Percentiles rank a stretch among this genome's conserved stretches.
Evolutionary conservation across 2,888 invertebrate genomes (phyloP).

Genomic region (Zele albiditarsus): DNA sequence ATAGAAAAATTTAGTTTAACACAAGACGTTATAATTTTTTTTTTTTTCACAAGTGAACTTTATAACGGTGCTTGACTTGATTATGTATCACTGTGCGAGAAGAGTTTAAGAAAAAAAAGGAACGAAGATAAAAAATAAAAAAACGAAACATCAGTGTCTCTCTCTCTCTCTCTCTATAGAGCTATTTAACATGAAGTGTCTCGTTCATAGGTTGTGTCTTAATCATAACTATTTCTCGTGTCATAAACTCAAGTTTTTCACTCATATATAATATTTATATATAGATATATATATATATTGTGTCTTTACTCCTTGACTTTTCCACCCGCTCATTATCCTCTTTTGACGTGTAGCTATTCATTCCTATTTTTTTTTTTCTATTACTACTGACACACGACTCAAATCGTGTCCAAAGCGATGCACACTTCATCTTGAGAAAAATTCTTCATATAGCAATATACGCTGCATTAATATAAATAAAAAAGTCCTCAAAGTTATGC

Average conservation of each 20-base stretch:
- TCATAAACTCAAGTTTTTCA: conserved; percentile 18
- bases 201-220: neutral
- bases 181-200: conserved; percentile 54
- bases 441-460: conserved; percentile 30
- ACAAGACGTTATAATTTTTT: neutral
- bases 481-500: conserved; percentile 10
- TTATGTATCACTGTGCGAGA: neutral
- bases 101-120: neutral
- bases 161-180: conserved; percentile 53
- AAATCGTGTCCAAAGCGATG: conserved; percentile 26
- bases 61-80: conserved; percentile 1
- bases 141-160: conserved; percentile 44
- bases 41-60: neutral
- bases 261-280: conserved; percentile 18
- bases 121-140: neutral
- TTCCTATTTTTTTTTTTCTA: conserved; percentile 1
- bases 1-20: neutral
- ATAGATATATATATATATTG: conserved; percentile 40
- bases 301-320: conserved; percentile 42
- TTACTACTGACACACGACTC: conserved; percentile 16
- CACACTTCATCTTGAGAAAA: conserved; percentile 5
- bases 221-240: neutral
- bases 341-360: conserved; percentile 28
- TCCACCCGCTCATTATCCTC: conserved; percentile 49
- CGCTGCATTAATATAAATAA: conserved; percentile 8